A percentile compares a stretch with the other conserved stretches of the same genome.
These are phyloP conservation scores for Drosophila kambysellisi DNA, from an alignment of 2,888 invertebrate species.

Conservation along the genomic window DNA sequence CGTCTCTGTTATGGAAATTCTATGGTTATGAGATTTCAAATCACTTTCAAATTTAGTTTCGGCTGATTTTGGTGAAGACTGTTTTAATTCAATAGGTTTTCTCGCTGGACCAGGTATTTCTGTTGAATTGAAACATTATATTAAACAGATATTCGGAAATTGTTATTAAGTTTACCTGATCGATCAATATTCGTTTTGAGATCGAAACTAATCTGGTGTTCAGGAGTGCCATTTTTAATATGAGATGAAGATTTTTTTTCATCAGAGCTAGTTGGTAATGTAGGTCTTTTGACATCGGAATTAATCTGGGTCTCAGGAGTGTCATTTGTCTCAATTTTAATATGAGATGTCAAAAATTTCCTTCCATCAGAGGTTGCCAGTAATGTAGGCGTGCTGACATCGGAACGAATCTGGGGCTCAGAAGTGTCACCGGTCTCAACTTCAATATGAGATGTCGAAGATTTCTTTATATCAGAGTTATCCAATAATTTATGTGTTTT, in stretches of 20 bases:
- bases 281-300: too few species aligned
- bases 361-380: background rate
- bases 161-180: background rate
- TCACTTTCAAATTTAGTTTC: background rate
- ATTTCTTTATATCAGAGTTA: background rate
- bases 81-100: background rate
- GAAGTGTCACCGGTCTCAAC: background rate
- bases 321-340: background rate
- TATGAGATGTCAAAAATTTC: background rate
- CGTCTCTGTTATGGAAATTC: background rate
- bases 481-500: background rate
- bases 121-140: background rate
- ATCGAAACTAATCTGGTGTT: background rate
- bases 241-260: background rate
- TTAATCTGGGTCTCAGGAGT: background rate
- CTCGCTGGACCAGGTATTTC: background rate
- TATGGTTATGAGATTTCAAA: slow-evolving; percentile 5
- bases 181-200: background rate
- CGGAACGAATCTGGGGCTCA: background rate
- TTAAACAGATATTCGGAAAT: background rate
- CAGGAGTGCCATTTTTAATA: background rate
- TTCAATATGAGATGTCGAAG: background rate
- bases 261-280: background rate
- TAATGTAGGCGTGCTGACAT: background rate
- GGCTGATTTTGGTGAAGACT: background rate